Conservation (phyloP, 1,140 invertebrate species). For the Drosophila tristis region DNA sequence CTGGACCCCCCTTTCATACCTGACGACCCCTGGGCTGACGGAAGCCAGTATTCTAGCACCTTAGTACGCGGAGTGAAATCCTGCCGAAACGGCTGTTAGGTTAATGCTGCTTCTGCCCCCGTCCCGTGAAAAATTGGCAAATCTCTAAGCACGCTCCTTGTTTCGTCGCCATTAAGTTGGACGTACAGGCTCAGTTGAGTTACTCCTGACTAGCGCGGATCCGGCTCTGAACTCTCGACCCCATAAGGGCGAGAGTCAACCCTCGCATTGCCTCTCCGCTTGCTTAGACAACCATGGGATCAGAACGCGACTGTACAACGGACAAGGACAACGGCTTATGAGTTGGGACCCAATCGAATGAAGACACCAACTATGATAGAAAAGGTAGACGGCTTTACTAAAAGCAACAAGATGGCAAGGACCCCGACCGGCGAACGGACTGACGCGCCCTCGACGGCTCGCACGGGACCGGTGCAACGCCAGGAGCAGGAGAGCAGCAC, state of each 20-base stretch:
- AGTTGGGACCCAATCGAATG: background rate
- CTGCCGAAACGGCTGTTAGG: no score
- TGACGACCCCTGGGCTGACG: no score
- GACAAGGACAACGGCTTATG: background rate
- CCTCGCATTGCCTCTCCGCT: background rate
- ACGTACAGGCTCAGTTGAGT: background rate
- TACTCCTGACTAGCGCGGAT: background rate
- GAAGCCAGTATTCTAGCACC: no score
- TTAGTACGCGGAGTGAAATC: no score
- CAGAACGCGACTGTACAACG: background rate
- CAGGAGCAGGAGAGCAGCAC: background rate
- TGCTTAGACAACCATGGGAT: constrained; percentile 13
- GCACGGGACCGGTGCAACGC: background rate
- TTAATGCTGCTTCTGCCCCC: background rate
- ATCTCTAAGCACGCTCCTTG: background rate
- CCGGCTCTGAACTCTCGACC: constrained; percentile 6
- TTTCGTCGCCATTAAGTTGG: constrained; percentile 6
- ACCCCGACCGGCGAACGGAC: background rate
- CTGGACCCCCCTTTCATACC: no score
- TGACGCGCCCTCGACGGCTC: no score
- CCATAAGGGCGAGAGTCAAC: background rate
- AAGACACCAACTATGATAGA: background rate
- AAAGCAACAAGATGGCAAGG: background rate
- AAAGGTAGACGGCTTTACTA: background rate
- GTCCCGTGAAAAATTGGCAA: constrained; percentile 14